Percentiles rank a stretch among this genome's conserved stretches.
Evolutionary conservation across 2,888 invertebrate genomes (phyloP).

Genomic region (Orthonychiurus folsomi): DNA sequence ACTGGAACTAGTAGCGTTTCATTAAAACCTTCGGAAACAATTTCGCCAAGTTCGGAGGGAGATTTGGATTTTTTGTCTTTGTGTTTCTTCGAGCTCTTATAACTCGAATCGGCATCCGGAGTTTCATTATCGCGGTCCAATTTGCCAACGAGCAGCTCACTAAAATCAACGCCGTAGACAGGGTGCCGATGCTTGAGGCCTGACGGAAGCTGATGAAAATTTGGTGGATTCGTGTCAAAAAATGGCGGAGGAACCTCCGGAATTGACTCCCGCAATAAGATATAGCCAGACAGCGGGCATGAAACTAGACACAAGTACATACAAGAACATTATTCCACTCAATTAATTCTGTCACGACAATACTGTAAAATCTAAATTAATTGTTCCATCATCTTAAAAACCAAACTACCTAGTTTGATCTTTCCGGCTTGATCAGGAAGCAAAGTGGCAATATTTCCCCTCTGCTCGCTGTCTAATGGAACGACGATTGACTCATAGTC

Average conservation of each 20-base stretch:
- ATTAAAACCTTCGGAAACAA: no score
- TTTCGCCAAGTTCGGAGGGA: no score
- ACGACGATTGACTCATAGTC: conserved; percentile 13
- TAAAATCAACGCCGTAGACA: conserved; percentile 17
- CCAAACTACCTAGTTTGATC: conserved; percentile 18
- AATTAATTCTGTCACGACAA: no score
- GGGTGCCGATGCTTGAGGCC: conserved; percentile 19
- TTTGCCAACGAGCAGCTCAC: not conserved
- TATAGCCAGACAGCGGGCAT: conserved; percentile 13
- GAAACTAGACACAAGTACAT: conserved; percentile 12
- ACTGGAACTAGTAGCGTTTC: no score
- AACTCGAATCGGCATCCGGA: not conserved
- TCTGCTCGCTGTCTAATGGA: not conserved
- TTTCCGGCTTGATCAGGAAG: conserved; percentile 12
- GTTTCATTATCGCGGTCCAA: not conserved
- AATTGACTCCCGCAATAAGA: conserved; percentile 12
- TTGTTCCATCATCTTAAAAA: no score
- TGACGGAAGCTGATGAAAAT: conserved; percentile 14
- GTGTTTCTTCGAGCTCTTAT: not conserved
- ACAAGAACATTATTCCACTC: no score
- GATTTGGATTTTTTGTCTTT: no score
- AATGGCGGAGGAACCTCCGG: conserved; percentile 9
- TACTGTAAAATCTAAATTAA: conserved; percentile 3
- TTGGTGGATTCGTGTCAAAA: not conserved
- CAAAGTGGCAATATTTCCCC: conserved; percentile 4